These are phyloP conservation scores for Synanthedon myopaeformis DNA, from an alignment of 2,888 invertebrate species.

Conservation along the genomic window DNA sequence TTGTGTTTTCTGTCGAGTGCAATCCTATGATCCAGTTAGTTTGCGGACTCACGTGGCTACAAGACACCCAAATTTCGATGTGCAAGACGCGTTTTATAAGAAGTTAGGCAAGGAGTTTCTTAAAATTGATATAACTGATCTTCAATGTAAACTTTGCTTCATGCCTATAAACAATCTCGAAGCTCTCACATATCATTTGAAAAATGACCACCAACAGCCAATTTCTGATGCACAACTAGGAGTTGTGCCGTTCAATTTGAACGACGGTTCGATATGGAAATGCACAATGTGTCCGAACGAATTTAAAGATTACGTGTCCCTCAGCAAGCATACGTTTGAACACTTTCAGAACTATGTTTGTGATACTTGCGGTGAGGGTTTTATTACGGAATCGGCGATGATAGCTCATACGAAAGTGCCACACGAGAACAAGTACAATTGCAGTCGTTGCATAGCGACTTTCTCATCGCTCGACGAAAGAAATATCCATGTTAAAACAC, in stretches of 20 bases:
- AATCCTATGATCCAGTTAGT: slow-evolving; percentile 46
- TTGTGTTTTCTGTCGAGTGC: slow-evolving; percentile 56
- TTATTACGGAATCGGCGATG: slow-evolving; percentile 59
- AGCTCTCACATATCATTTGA: slow-evolving; percentile 42
- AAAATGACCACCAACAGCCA: slow-evolving; percentile 50
- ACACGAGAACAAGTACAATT: slow-evolving; percentile 56
- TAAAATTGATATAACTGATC: slow-evolving; percentile 53
- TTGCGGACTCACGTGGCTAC: slow-evolving; percentile 43
- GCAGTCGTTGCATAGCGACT: slow-evolving; percentile 53
- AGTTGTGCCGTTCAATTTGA: slow-evolving; percentile 48
- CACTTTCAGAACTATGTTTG: slow-evolving; percentile 63
- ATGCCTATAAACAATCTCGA: slow-evolving; percentile 44
- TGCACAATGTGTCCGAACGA: slow-evolving; percentile 56
- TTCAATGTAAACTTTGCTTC: slow-evolving; percentile 57
- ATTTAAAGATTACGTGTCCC: slow-evolving; percentile 51
- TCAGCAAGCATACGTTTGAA: slow-evolving; percentile 55
- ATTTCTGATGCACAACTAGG: slow-evolving; percentile 52
- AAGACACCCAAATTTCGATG: slow-evolving; percentile 48
- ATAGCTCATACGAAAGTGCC: slow-evolving; percentile 57
- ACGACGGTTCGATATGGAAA: slow-evolving; percentile 53
- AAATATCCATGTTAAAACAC: slow-evolving; percentile 52
- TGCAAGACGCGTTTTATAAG: slow-evolving; percentile 55
- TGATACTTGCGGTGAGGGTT: slow-evolving; percentile 60
- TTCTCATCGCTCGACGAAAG: slow-evolving; percentile 51
- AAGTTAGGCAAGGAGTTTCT: slow-evolving; percentile 58